Conservation (phyloP, 2,888 invertebrate genomes). For the Lamellibrachia satsuma region DNA sequence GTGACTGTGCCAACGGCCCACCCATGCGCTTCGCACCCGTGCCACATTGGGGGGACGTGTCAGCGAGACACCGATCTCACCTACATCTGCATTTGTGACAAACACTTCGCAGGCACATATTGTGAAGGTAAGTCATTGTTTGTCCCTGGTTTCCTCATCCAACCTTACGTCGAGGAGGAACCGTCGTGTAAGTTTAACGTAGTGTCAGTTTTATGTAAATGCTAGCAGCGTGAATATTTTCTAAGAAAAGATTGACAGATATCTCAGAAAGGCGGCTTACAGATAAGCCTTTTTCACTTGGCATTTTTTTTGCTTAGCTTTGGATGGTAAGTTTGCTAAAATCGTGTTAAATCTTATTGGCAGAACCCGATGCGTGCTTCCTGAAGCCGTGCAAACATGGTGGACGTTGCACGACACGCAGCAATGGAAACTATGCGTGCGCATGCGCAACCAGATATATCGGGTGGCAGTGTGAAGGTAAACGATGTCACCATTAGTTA, state of each 20-base stretch:
- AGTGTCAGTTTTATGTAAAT: too few relatives aligned
- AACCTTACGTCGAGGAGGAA: too few relatives aligned
- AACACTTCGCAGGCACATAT: not conserved
- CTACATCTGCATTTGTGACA: not conserved
- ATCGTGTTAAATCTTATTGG: not conserved
- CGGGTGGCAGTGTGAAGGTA: not conserved
- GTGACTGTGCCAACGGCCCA: not conserved
- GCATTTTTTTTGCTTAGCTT: too few relatives aligned
- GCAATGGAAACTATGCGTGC: not conserved
- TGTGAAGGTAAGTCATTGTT: not conserved
- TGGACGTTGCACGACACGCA: slow-evolving; percentile 1
- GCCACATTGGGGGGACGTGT: not conserved
- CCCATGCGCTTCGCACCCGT: not conserved
- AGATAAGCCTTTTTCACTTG: too few relatives aligned
- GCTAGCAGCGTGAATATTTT: too few relatives aligned
- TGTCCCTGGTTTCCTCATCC: too few relatives aligned
- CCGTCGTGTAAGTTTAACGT: too few relatives aligned
- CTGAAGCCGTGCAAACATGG: not conserved
- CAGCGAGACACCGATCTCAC: not conserved
- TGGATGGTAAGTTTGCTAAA: too few relatives aligned
- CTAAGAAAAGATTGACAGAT: too few relatives aligned
- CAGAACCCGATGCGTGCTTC: slow-evolving; percentile 8
- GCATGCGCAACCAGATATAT: not conserved
- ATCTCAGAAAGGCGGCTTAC: too few relatives aligned
- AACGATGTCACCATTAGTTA: not conserved